Conservation (phyloP, 35 echinoderm and acorn worm species). For the Ophiothrix spiculata region DNA sequence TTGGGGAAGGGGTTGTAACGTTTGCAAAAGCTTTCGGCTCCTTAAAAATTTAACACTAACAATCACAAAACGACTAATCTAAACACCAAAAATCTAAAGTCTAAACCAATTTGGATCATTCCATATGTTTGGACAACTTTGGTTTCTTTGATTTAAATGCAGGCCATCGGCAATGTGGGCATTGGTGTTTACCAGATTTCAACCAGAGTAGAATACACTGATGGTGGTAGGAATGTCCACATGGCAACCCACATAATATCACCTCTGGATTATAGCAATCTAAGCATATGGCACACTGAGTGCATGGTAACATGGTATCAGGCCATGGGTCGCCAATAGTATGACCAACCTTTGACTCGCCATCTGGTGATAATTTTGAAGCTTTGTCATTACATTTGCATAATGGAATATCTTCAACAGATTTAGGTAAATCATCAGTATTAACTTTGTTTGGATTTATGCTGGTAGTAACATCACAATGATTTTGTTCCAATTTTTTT, state of each 20-base stretch:
- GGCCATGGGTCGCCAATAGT: constrained; percentile 39
- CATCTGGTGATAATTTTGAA: neutral
- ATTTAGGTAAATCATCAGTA: neutral
- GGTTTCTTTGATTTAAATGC: constrained; percentile 75
- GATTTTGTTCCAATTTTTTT: no score
- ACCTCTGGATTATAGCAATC: constrained; percentile 53
- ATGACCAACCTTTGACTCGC: neutral
- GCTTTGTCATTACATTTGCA: neutral
- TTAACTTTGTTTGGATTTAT: neutral
- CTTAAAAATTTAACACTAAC: no score
- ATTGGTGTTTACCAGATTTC: constrained; percentile 50
- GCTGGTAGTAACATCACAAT: neutral
- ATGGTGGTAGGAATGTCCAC: constrained; percentile 81
- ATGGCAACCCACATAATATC: constrained; percentile 78
- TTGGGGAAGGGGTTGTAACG: no score
- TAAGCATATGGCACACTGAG: constrained; percentile 88
- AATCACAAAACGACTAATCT: no score
- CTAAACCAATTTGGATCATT: no score
- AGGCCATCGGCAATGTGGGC: constrained; percentile 91
- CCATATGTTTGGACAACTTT: constrained; percentile 78
- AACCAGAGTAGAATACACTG: constrained; percentile 76
- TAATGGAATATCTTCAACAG: neutral
- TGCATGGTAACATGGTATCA: constrained; percentile 46
- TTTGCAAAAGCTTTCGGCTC: no score
- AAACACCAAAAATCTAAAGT: no score